Conservation (phyloP, 2,797 vertebrate genomes). For the Siniperca obscura region DNA sequence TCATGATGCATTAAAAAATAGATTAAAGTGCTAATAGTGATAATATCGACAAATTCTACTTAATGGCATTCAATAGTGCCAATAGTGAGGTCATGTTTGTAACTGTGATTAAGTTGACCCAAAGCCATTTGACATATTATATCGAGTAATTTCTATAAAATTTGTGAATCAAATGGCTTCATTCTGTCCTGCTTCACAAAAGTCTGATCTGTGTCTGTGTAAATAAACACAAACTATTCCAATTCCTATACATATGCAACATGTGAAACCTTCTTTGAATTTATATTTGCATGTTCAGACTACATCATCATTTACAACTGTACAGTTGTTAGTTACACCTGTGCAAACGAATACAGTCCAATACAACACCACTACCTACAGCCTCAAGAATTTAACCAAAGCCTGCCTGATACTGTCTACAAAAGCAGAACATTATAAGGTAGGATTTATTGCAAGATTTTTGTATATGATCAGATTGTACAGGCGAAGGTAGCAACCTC, state of each 20-base stretch:
- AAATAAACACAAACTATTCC: too few species aligned
- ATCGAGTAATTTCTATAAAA: neutral
- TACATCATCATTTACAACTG: neutral
- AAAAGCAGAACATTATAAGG: neutral
- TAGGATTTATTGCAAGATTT: neutral
- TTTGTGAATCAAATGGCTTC: neutral
- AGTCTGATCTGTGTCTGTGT: too few species aligned
- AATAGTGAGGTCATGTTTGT: neutral
- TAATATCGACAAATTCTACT: constrained; percentile 4
- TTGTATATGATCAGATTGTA: neutral
- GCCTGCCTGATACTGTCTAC: neutral
- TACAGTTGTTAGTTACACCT: neutral
- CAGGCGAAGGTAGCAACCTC: neutral
- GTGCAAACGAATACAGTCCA: neutral
- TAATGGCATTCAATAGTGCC: neutral
- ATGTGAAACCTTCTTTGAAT: neutral
- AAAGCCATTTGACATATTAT: neutral
- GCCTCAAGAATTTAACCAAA: neutral
- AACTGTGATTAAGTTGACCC: constrained; percentile 15
- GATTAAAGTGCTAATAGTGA: neutral
- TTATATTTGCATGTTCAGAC: neutral
- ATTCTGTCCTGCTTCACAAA: neutral
- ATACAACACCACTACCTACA: neutral
- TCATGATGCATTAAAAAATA: neutral
- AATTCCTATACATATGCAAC: neutral